These are phyloP conservation scores for Acanthacorydalis orientalis DNA, from an alignment of 2,888 invertebrate species.

Conservation along the genomic window DNA sequence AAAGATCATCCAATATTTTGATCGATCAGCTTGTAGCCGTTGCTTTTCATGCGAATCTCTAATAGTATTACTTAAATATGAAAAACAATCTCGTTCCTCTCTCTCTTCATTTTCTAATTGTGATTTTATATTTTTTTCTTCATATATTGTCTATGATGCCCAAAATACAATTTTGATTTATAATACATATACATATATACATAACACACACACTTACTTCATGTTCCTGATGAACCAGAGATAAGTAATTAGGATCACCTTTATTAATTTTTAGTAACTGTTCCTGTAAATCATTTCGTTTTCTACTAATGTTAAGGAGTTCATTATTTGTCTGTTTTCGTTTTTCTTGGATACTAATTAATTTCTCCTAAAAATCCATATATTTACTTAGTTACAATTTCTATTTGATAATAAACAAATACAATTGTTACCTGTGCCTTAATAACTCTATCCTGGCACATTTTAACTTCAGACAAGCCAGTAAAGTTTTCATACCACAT, in stretches of 20 bases:
- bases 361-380: conserved; percentile 32
- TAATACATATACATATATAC: neutral
- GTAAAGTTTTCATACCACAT: conserved; percentile 54
- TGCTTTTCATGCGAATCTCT: conserved; percentile 72
- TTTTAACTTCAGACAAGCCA: conserved; percentile 60
- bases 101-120: conserved; percentile 49
- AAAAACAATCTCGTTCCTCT: conserved; percentile 58
- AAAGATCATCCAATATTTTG: conserved; percentile 54
- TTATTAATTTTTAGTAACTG: conserved; percentile 62
- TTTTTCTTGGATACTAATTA: conserved; percentile 45
- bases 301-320: conserved; percentile 39
- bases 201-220: conserved; percentile 24
- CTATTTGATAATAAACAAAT: conserved; percentile 1
- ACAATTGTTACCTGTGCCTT: conserved; percentile 39
- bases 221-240: conserved; percentile 52
- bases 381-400: neutral
- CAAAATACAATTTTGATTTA: too few relatives aligned
- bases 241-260: conserved; percentile 59
- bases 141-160: conserved; percentile 31
- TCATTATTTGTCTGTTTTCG: conserved; percentile 43
- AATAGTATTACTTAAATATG: conserved; percentile 54
- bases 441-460: conserved; percentile 55
- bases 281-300: conserved; percentile 51
- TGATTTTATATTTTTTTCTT: conserved; percentile 42
- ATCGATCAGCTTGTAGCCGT: conserved; percentile 60